Conservation (phyloP, 2,797 vertebrate species). For the Gymnopithys bicolor region DNA sequence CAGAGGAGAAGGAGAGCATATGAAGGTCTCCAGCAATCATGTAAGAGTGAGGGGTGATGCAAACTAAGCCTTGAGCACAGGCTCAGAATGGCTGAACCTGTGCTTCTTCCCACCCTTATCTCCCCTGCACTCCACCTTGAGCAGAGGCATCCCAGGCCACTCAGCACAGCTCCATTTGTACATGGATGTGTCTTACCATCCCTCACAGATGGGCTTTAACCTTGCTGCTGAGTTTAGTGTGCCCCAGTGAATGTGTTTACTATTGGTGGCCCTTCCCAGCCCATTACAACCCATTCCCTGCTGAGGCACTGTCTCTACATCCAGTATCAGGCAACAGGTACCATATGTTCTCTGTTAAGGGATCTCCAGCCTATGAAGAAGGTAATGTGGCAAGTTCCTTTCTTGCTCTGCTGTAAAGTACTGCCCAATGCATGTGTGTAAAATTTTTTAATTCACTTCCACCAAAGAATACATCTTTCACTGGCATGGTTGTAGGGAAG, state of each 20-base stretch:
- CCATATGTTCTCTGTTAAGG: fast-evolving
- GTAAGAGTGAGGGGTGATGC: not conserved
- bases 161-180: fast-evolving
- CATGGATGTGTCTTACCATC: not conserved
- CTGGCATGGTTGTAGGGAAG: not conserved
- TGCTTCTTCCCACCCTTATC: not conserved
- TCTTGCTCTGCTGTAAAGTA: fast-evolving
- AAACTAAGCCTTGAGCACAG: not conserved
- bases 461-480: not conserved
- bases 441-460: not conserved
- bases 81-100: not conserved
- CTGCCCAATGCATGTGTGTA: fast-evolving
- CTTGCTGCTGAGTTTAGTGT: not conserved
- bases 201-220: not conserved
- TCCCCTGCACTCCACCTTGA: not conserved
- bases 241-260: not conserved
- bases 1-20: not conserved
- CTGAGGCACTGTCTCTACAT: not conserved
- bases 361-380: not conserved
- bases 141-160: fast-evolving
- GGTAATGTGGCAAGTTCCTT: fast-evolving
- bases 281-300: not conserved
- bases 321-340: not conserved
- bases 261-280: not conserved
- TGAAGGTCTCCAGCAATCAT: not conserved